phyloP scores from a whole-genome alignment of 2,888 invertebrate species.

The Ypsolopha scabrella region DNA sequence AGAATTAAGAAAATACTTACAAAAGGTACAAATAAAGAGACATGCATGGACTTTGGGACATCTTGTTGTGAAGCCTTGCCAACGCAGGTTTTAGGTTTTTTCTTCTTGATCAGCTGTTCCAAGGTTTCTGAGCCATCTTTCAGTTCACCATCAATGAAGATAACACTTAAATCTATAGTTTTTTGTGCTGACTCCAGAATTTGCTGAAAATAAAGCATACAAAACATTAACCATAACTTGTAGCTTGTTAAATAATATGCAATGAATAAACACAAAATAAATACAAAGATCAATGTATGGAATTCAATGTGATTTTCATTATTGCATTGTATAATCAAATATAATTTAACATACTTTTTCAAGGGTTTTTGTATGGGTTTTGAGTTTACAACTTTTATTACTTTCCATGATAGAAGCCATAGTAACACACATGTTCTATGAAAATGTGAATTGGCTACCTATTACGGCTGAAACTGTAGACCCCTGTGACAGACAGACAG shows the following conservation, averaged over 20 bases:
- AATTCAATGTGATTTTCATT: too few relatives aligned
- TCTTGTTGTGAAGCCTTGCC: slow-evolving; percentile 49
- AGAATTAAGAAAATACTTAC: slow-evolving; percentile 52
- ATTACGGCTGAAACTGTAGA: too few relatives aligned
- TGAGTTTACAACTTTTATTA: too few relatives aligned
- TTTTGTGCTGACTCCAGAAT: slow-evolving; percentile 71
- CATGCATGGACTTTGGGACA: slow-evolving; percentile 67
- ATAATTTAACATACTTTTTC: background rate
- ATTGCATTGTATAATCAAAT: too few relatives aligned
- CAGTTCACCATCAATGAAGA: slow-evolving; percentile 80
- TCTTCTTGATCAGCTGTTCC: slow-evolving; percentile 74
- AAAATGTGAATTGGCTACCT: too few relatives aligned
- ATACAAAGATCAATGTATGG: too few relatives aligned
- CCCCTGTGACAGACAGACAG: too few relatives aligned
- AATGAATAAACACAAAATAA: background rate
- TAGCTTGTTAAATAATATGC: background rate
- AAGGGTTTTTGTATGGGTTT: background rate
- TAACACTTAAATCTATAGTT: slow-evolving; percentile 73
- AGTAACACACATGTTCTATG: too few relatives aligned
- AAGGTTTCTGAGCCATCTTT: slow-evolving; percentile 73
- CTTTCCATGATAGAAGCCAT: too few relatives aligned
- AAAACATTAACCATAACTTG: background rate
- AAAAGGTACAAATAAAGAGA: slow-evolving; percentile 77
- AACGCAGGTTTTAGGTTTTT: slow-evolving; percentile 57
- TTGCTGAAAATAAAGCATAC: slow-evolving; percentile 47